phyloP scores from a whole-genome alignment of 2,888 invertebrate genomes.

The Dermolepida albohirtum region DNA sequence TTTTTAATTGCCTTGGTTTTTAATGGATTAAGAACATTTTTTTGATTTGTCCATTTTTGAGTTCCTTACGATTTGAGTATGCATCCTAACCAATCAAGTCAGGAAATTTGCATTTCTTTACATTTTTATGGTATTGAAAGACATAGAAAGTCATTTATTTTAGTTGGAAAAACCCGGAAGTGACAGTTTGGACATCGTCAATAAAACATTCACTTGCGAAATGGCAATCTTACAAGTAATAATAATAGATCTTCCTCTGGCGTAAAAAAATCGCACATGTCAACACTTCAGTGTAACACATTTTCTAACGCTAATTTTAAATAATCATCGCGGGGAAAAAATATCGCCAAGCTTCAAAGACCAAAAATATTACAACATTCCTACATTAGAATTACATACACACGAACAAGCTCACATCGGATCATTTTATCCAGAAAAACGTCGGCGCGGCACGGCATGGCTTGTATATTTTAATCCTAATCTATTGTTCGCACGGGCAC shows the following conservation, averaged over 20 bases:
- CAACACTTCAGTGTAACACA: constrained; percentile 15
- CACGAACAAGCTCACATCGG: no score
- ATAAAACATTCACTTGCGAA: constrained; percentile 11
- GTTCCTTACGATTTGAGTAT: no score
- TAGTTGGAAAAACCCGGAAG: constrained; percentile 22
- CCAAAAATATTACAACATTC: constrained; percentile 20
- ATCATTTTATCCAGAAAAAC: no score
- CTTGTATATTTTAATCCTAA: constrained; percentile 26
- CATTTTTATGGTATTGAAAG: not conserved
- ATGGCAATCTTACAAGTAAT: constrained; percentile 22
- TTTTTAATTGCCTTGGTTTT: no score
- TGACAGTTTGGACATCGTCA: constrained; percentile 8
- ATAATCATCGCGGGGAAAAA: not conserved
- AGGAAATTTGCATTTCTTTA: no score
- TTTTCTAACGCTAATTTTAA: constrained; percentile 20
- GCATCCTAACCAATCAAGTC: no score
- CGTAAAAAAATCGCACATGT: constrained; percentile 14
- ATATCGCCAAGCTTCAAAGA: not conserved
- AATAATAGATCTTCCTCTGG: constrained; percentile 26
- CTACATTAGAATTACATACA: constrained; percentile 2
- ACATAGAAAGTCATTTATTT: constrained; percentile 28
- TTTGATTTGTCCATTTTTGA: no score
- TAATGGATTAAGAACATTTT: no score
- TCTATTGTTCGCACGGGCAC: constrained; percentile 29
- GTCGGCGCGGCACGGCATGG: not conserved